Percentiles rank a stretch among this genome's conserved stretches.
These are phyloP conservation scores for Bubo bubo DNA, from an alignment of 2,113 vertebrate genomes.

Conservation along the genomic window DNA sequence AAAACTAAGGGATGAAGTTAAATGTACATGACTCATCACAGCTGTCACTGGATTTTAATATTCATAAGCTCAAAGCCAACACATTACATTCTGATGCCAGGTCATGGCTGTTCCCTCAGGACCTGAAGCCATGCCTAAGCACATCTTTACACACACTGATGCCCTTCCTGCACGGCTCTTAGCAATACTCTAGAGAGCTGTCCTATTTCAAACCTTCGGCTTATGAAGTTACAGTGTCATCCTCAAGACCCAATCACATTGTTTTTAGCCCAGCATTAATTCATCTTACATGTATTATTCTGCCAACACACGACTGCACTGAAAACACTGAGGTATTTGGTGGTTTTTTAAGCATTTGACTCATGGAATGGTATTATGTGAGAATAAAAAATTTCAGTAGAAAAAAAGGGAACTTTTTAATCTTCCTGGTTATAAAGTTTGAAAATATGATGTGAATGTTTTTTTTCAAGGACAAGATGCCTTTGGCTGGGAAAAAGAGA, in stretches of 20 bases:
- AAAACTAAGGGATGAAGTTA: not conserved
- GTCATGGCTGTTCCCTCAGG: conserved; percentile 11
- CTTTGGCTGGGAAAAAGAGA: not conserved
- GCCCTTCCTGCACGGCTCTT: conserved; percentile 3
- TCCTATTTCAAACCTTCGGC: conserved; percentile 34
- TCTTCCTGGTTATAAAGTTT: not conserved
- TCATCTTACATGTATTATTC: not conserved
- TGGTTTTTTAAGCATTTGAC: not conserved
- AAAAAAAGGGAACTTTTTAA: not conserved
- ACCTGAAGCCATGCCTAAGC: not conserved
- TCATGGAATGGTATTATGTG: not conserved
- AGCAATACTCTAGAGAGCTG: conserved; percentile 31
- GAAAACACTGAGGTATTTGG: not conserved
- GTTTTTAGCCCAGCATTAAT: not conserved
- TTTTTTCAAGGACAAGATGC: not conserved
- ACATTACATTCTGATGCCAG: not conserved
- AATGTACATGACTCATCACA: not conserved
- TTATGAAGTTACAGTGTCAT: not conserved
- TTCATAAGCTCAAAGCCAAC: conserved; percentile 2
- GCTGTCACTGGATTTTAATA: conserved; percentile 25
- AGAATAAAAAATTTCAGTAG: not conserved
- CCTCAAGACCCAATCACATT: not conserved
- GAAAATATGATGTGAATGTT: not conserved
- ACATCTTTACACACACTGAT: conserved; percentile 43
- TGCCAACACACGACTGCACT: not conserved